Evolutionary conservation across 2,113 vertebrate species (phyloP).

Genomic region (Variabilichromis moorii): DNA sequence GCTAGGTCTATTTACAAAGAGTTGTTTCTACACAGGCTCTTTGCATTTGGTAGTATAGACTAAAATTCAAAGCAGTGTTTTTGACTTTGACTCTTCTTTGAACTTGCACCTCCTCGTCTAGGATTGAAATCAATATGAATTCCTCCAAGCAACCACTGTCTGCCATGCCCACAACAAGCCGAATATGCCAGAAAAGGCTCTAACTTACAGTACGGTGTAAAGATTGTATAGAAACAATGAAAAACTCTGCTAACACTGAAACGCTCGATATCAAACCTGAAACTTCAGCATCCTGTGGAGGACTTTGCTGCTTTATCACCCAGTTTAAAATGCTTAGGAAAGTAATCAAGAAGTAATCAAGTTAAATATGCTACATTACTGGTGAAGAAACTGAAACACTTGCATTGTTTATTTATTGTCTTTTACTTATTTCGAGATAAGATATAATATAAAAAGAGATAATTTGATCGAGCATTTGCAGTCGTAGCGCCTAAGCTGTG

Average conservation of each 20-base stretch:
- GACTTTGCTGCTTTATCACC: neutral
- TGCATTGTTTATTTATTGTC: neutral
- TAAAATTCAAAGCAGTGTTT: neutral
- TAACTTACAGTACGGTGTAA: neutral
- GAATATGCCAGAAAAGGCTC: neutral
- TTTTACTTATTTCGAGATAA: neutral
- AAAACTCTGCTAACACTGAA: neutral
- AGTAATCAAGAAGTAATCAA: neutral
- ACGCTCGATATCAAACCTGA: neutral
- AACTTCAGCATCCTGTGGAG: neutral
- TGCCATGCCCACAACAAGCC: neutral
- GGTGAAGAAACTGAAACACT: neutral
- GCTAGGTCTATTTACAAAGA: accelerated
- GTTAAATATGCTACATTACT: neutral
- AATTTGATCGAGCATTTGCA: no score
- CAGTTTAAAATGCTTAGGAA: neutral
- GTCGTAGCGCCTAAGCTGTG: no score
- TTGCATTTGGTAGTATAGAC: neutral
- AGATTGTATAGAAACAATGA: neutral
- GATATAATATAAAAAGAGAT: no score
- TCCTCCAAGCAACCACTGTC: neutral
- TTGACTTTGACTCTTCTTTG: neutral
- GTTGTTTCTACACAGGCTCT: neutral
- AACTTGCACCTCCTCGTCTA: neutral
- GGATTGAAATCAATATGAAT: neutral